phyloP scores from a whole-genome alignment of 2,888 invertebrate species.

The Cheilosia variabilis region DNA sequence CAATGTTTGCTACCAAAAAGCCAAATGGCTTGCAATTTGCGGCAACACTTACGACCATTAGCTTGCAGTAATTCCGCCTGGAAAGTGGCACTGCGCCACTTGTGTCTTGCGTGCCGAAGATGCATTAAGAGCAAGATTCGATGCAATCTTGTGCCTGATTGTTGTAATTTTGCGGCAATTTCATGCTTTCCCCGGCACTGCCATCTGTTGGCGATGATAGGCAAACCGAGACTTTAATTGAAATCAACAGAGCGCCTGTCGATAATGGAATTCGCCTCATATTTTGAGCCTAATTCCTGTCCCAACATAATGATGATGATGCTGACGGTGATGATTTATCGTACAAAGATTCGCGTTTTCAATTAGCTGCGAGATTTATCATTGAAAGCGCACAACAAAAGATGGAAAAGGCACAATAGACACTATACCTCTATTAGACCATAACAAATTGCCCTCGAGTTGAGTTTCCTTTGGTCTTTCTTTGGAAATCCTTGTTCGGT shows the following conservation, averaged over 20 bases:
- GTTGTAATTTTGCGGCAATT: conserved; percentile 64
- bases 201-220: conserved; percentile 40
- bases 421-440: conserved; percentile 46
- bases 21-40: conserved; percentile 24
- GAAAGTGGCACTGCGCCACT: conserved; percentile 17
- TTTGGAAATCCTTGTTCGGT: conserved; percentile 57
- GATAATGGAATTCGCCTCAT: conserved; percentile 52
- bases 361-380: conserved; percentile 64
- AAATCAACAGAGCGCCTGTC: conserved; percentile 49
- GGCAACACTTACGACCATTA: conserved; percentile 56
- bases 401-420: conserved; percentile 56
- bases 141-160: conserved; percentile 38
- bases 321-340: conserved; percentile 52
- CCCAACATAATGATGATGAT: not conserved
- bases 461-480: conserved; percentile 59
- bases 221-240: conserved; percentile 24
- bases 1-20: conserved; percentile 34
- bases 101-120: conserved; percentile 55
- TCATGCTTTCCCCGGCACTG: conserved; percentile 67
- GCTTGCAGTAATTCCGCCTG: conserved; percentile 13
- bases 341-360: conserved; percentile 37
- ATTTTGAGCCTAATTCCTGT: conserved; percentile 29
- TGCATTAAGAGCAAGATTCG: conserved; percentile 58
- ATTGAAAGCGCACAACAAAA: conserved; percentile 52
- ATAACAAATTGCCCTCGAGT: conserved; percentile 68